These are phyloP conservation scores for Cheirogaleus major DNA, from an alignment of 2,797 vertebrate species.

Conservation along the genomic window DNA sequence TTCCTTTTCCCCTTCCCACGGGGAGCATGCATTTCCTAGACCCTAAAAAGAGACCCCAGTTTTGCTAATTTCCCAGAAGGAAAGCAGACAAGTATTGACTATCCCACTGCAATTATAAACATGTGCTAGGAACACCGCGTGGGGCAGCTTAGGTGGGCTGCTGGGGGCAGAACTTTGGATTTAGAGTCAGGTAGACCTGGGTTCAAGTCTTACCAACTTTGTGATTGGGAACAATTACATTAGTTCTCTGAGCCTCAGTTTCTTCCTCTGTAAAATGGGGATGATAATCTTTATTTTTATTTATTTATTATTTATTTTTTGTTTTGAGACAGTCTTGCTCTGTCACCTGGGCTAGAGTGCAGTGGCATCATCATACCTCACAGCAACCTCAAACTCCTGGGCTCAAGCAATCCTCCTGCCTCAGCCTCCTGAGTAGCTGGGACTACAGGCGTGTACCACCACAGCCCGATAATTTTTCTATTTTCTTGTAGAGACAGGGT, in stretches of 20 bases:
- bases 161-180: neutral
- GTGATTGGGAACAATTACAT: neutral
- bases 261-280: neutral
- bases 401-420: neutral
- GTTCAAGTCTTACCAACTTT: neutral
- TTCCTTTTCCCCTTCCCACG: neutral
- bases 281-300: neutral
- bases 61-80: neutral
- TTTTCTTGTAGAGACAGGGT: too few species aligned
- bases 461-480: too few species aligned
- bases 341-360: neutral
- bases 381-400: neutral
- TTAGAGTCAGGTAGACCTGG: neutral
- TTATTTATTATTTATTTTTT: neutral
- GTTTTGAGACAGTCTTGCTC: neutral
- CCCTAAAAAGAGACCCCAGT: neutral
- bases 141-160: too few species aligned
- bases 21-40: neutral
- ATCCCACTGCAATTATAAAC: neutral
- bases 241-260: neutral
- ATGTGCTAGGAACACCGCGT: accelerated
- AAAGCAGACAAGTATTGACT: neutral
- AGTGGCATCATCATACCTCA: neutral
- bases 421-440: too few species aligned
- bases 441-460: too few species aligned